Evolutionary conservation across 2,113 vertebrate genomes (phyloP), one percentile per base, ranked within the genome.

Genomic region (Phalacrocorax pelagicus): DNA sequence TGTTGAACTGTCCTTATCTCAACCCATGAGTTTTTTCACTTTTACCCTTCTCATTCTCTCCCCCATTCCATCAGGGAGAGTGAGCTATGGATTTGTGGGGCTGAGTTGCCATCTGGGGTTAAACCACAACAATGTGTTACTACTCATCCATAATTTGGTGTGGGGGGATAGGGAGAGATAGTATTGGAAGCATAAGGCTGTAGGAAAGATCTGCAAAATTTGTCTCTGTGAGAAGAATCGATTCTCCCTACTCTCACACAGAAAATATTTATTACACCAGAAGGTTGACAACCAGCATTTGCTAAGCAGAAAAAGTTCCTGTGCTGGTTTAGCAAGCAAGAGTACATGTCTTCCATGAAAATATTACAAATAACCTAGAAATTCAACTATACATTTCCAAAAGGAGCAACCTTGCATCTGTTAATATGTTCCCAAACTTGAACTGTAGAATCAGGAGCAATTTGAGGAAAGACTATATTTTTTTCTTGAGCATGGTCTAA

Each of bases 81-180:
- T 14, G 24, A 52, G 24, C 7, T 23, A 15, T 23, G 7, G 51
- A 24, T 27, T 24, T 5, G 51, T 27, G 51, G 24, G 7, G 12
- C 24, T 51, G 7, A 13, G 51, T 51, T 51, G 51, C 51, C 10
- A 7, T 14, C 51, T 27, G 51, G 51, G 51, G 51, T 27, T 52
- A 55, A 55, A 55, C 54, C 29, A 55, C 15, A 6, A 55, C 54
- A 18, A 6, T 3, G 10, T 57, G 29, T 24, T 86, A 32, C 73
- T n/a, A 42, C 32, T 66, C 40, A n/a, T 18, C 77, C 27, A 13
- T 10, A 61, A 42, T 75, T 75, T 26, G 23, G 66, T 3, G 8
- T 5, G 15, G 5, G 3, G 5, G 11, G 18, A 12, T 4, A 9
- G 27, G 9, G n/a, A 7, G 32, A 5, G 15, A 63, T 32, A 16